Conservation (phyloP, 2,797 vertebrate genomes). For the Cossypha heuglini region DNA sequence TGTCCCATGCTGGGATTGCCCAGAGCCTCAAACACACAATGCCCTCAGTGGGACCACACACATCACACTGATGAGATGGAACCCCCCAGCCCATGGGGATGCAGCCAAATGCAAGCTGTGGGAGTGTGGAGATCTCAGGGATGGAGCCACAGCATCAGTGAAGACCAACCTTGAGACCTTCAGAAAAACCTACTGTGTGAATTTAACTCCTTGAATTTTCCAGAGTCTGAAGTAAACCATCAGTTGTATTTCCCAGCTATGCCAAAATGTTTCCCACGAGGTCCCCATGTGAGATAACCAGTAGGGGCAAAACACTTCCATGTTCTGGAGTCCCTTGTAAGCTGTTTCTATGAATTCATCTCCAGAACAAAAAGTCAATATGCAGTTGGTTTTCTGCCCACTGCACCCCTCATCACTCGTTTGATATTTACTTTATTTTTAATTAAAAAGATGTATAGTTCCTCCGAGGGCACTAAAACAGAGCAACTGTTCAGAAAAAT, state of each 20-base stretch:
- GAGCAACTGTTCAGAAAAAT: constrained; percentile 38
- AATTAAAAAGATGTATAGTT: constrained; percentile 49
- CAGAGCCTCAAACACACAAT: background rate
- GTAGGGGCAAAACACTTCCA: background rate
- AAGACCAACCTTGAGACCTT: background rate
- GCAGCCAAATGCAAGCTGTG: background rate
- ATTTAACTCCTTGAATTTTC: background rate
- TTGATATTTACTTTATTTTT: constrained; percentile 61
- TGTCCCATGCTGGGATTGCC: background rate
- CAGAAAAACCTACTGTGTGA: background rate
- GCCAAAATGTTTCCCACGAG: background rate
- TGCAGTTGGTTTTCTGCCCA: constrained; percentile 22
- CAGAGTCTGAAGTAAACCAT: background rate
- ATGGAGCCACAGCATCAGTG: background rate
- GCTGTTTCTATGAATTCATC: background rate
- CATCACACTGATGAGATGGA: background rate
- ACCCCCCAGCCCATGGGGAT: rapidly evolving
- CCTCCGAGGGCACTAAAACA: constrained; percentile 26
- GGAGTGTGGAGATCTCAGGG: background rate
- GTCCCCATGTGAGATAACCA: background rate
- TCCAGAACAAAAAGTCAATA: constrained; percentile 35
- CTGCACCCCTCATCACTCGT: constrained; percentile 19
- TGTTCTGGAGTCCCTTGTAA: background rate
- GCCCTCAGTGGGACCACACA: background rate
- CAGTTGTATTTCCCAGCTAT: background rate